Base-by-base conservation (phyloP, 2,113 vertebrate species). In the Microtus montanus region DNA sequence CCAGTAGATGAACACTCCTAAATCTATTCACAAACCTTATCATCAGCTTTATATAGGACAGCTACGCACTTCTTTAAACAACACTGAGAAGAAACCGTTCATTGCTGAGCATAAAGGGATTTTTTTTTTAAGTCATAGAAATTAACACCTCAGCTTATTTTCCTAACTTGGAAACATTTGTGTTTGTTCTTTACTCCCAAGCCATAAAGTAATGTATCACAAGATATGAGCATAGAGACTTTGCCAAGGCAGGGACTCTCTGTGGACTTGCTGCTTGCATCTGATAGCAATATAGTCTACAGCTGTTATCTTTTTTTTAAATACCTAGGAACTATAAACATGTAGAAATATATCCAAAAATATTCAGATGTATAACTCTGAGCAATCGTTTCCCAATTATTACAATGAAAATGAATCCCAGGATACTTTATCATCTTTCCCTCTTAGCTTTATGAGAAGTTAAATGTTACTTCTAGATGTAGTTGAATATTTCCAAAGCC, bases 381-480 rank as follows among this genome's bases (percentile, higher is more conserved):
- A 63, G 96, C 89, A 79, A 79, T 89, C 47, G 54, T 90, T 95
- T 70, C 92, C 71, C 75, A 88, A 95, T 94, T 96, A 96, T 85
- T 96, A 96, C 26, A 87, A 87, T 93, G 92, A 92, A 96, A 97
- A 91, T 92, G 83, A 87, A 89, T 71, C 73, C 68, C 24, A 75
- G 47, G 94, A 94, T 94, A 92, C 77, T 93, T 38, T 58, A 87
- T 54, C 80, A 33, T 88, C 92, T 92, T 30, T 44, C 35, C 41
- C 13, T 20, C 71, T 77, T 75, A 79, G 70, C 15, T 83, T 92
- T 87, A 63, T 54, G 82, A 91, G 66, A 96, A 97, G 49, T 84
- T 82, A 89, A 70, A 75, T 93, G 19, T 44, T 75, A 96, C 95
- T 96, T 94, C 82, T 70, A 75, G 79, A 91, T 93, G 73, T 52